phyloP scores from a whole-genome alignment of 2,888 invertebrate species.

The Deroplatys truncata region DNA sequence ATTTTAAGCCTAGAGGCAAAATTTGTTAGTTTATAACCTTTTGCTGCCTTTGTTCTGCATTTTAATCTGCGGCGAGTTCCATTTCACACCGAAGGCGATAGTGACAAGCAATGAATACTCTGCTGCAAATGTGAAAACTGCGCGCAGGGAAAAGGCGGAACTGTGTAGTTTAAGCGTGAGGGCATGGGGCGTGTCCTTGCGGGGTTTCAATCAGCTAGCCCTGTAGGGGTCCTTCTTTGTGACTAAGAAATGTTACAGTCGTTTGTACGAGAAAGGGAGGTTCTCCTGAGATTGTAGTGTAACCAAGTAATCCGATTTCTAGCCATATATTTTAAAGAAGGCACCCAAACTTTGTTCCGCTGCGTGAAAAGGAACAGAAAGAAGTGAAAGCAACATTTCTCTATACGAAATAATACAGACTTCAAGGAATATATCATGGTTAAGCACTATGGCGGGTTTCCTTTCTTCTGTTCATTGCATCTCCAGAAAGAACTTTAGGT shows the following conservation, averaged over 20 bases:
- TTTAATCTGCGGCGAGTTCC: no score
- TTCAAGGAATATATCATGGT: neutral
- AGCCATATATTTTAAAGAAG: constrained; percentile 15
- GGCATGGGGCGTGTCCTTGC: constrained; percentile 8
- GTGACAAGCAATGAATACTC: no score
- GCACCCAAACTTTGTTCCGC: neutral
- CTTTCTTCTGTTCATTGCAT: neutral
- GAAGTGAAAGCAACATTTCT: neutral
- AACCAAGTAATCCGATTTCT: constrained; percentile 22
- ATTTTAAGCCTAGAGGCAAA: no score
- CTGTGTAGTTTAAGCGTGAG: neutral
- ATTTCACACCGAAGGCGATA: no score
- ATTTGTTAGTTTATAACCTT: no score
- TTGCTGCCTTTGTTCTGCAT: no score
- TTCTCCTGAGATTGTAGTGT: constrained; percentile 21
- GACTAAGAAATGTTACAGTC: constrained; percentile 22
- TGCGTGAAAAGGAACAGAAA: neutral
- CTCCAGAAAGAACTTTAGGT: neutral
- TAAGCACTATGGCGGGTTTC: neutral
- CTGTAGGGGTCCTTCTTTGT: constrained; percentile 14
- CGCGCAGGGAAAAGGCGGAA: neutral
- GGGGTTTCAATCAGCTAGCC: constrained; percentile 16
- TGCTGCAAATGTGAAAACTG: neutral
- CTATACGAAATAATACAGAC: neutral
- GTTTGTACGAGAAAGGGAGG: constrained; percentile 14